Base-by-base conservation (phyloP, 2,113 vertebrate species). In the Ophthalmolycus amberensis region DNA sequence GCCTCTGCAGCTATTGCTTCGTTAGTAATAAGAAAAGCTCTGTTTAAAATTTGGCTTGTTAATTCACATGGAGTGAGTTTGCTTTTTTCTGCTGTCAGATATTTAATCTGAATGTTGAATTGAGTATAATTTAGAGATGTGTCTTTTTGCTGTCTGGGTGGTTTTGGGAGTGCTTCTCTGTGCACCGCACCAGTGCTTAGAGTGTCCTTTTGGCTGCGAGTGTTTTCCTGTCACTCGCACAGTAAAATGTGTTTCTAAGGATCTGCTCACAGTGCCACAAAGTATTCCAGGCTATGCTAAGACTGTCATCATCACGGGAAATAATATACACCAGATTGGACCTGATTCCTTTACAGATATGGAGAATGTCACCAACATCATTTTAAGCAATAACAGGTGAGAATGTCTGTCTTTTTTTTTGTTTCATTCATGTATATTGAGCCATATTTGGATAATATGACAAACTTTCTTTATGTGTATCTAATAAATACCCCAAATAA, bases 361-460 rank as follows among this genome's bases (percentile, higher is more conserved):
- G 77, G 84, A 88, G 73, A 95, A 95, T 68, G 80, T 95, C 78
- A 94, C 93, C 71, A 94, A 90, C 7, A 82, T 96, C n/a, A 91
- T 92, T 73, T 90, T 96, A 64, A 94, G 92, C 90, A 94, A 93
- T 83, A 96, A 96, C 89, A 88, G 95, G 95, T 96, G 93, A 90
- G 91, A 77, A 71, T 80, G 70, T 86, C 60, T 29, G 8, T 74
- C n/a, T 79, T 69, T 54, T 12, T 27, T 50, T 72, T 9, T 69
- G 29, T 72, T 72, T 86, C 20, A 76, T 18, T 80, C 4, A 42
- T 81, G 62, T 80, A 46, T 52, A 37, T 85, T 22, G 34, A 82
- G 44, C 32, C 6, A 72, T 83, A 67, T 82, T 78, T 74, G n/a
- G 16, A 59, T 25, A 40, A 52, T 48, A 29, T 71, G 38, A 65